Percentiles rank a stretch among this genome's conserved stretches.
These are phyloP conservation scores for Remorina albescens DNA, from an alignment of 2,797 vertebrate species.

Conservation along the genomic window DNA sequence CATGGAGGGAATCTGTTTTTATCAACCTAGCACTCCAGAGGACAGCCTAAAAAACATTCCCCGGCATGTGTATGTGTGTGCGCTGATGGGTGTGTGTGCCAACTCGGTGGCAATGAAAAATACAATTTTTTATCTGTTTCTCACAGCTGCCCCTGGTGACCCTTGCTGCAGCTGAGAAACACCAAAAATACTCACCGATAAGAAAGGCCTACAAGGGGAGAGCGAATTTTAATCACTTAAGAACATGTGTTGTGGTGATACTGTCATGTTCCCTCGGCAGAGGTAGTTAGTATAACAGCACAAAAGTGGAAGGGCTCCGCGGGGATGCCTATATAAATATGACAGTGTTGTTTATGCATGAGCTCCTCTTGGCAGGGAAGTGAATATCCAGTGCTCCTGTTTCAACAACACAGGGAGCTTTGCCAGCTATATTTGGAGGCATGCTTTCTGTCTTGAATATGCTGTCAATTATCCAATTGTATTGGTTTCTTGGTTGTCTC, in stretches of 20 bases:
- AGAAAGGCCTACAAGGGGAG: constrained; percentile 64
- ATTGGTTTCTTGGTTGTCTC: constrained; percentile 50
- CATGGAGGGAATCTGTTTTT: constrained; percentile 67
- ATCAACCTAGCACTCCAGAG: constrained; percentile 67
- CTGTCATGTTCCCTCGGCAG: constrained; percentile 75
- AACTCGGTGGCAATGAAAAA: constrained; percentile 63
- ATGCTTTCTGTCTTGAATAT: constrained; percentile 35
- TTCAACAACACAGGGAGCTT: constrained; percentile 53
- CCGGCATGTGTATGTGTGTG: constrained; percentile 1
- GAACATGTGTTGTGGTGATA: constrained; percentile 82
- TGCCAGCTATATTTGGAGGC: constrained; percentile 61
- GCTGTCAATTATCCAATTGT: constrained; percentile 63
- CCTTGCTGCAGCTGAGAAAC: constrained; percentile 59
- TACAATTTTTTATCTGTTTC: constrained; percentile 71
- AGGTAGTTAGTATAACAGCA: constrained; percentile 76
- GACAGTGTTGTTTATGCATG: constrained; percentile 83
- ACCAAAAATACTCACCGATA: constrained; percentile 67
- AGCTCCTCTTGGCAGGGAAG: constrained; percentile 74
- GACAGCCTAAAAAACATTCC: constrained; percentile 53
- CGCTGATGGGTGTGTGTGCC: constrained; percentile 15
- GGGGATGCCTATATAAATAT: constrained; percentile 79
- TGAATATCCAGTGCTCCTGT: constrained; percentile 66
- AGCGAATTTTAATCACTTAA: constrained; percentile 79
- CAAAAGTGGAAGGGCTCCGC: constrained; percentile 68
- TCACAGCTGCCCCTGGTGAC: constrained; percentile 73